Evolutionary conservation across 2,797 vertebrate genomes (phyloP).

Genomic region (Sebastes kiyomatsui): DNA sequence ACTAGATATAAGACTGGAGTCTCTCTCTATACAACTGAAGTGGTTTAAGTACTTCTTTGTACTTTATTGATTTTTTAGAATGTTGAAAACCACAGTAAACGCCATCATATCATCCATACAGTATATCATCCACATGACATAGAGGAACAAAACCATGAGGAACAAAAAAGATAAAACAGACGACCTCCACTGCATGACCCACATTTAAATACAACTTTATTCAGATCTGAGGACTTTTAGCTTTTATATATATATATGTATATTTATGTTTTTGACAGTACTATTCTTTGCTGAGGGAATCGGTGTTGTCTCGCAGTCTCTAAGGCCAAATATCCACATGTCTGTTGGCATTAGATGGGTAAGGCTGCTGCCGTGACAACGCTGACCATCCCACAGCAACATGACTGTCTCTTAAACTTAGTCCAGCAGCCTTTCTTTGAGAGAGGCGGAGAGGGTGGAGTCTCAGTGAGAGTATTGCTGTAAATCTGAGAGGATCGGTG

Average conservation of each 20-base stretch:
- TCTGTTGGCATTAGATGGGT: conserved; percentile 63
- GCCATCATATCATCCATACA: conserved; percentile 82
- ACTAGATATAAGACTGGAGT: conserved; percentile 50
- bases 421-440: conserved; percentile 54
- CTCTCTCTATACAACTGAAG: conserved; percentile 46
- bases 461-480: conserved; percentile 63
- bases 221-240: conserved; percentile 78
- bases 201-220: conserved; percentile 87
- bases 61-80: conserved; percentile 82
- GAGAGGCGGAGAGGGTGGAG: conserved; percentile 51
- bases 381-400: conserved; percentile 44
- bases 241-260: conserved; percentile 61
- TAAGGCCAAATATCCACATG: conserved; percentile 71
- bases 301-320: conserved; percentile 61
- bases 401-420: conserved; percentile 28
- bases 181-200: conserved; percentile 79
- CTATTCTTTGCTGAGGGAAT: conserved; percentile 62
- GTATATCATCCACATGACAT: conserved; percentile 80
- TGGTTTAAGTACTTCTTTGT: conserved; percentile 68
- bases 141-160: conserved; percentile 63
- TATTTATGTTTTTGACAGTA: conserved; percentile 67
- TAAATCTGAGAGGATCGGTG: conserved; percentile 51
- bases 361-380: conserved; percentile 69
- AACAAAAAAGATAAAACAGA: conserved; percentile 72
- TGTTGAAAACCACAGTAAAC: conserved; percentile 82